Evolutionary conservation across 64 coral and sea anemone species (phyloP).

Genomic region (Catalaphyllia jardinei): DNA sequence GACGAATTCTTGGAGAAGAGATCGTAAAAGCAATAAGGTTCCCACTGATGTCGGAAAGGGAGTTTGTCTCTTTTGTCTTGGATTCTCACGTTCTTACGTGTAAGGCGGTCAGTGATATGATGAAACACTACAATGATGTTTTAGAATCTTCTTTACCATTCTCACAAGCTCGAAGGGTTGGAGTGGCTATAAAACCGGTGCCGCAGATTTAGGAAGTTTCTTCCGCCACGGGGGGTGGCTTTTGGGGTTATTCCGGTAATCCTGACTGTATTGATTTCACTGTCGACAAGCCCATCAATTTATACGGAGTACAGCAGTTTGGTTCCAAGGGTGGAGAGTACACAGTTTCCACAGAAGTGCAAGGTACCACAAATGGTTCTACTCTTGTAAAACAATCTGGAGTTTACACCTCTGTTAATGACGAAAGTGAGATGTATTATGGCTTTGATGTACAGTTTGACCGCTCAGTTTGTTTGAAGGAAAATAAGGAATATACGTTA

Average conservation of each 20-base stretch:
- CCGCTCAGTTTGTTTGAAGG: neutral
- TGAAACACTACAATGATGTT: slow-evolving; percentile 1
- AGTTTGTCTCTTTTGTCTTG: neutral
- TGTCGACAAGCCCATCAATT: neutral
- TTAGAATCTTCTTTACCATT: neutral
- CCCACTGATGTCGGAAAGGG: neutral
- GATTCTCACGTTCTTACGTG: neutral
- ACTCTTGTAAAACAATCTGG: neutral
- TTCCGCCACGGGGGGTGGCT: neutral
- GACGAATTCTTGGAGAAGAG: neutral
- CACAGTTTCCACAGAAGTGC: neutral
- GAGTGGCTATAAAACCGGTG: neutral
- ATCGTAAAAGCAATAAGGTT: neutral
- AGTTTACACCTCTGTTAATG: neutral
- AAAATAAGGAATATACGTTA: neutral
- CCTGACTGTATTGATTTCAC: neutral
- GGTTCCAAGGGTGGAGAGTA: neutral
- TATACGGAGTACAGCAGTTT: slow-evolving; percentile 1
- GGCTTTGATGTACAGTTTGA: neutral
- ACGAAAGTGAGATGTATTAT: neutral
- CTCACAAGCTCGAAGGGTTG: neutral
- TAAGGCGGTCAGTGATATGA: neutral
- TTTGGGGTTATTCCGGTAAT: neutral
- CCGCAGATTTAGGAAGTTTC: neutral
- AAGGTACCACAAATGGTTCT: neutral